These are phyloP conservation scores for Drosophila macrospina DNA, from an alignment of 2,888 invertebrate genomes.

Conservation along the genomic window DNA sequence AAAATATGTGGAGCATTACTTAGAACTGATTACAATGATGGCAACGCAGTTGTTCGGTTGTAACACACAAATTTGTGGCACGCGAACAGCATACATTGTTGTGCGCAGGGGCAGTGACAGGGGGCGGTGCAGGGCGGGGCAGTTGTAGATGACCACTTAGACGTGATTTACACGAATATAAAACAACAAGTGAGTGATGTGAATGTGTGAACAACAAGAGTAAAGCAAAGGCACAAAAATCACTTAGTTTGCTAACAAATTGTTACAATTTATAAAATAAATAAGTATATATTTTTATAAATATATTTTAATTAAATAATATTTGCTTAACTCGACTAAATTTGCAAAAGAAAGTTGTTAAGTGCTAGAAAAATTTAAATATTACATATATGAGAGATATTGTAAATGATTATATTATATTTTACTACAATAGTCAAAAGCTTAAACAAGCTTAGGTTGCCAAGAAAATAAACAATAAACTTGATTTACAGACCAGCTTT, in stretches of 20 bases:
- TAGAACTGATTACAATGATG: slow-evolving; percentile 35
- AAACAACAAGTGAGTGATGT: slow-evolving; percentile 51
- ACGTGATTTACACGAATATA: slow-evolving; percentile 59
- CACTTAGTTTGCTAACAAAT: neutral
- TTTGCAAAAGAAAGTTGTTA: no score
- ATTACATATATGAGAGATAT: no score
- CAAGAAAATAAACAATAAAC: no score
- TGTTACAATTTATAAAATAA: slow-evolving; percentile 1
- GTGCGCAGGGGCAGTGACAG: slow-evolving; percentile 8
- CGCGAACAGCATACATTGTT: slow-evolving; percentile 51
- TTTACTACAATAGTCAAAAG: no score
- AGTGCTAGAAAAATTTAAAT: no score
- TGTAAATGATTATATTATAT: no score
- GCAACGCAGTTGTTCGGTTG: slow-evolving; percentile 28
- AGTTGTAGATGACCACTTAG: slow-evolving; percentile 51
- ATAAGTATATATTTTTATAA: neutral
- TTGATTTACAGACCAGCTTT: no score
- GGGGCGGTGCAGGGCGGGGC: neutral
- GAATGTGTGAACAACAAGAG: slow-evolving; percentile 13
- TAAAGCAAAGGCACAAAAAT: slow-evolving; percentile 3
- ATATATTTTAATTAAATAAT: neutral
- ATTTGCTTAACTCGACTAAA: neutral
- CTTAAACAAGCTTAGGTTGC: no score
- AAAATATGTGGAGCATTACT: slow-evolving; percentile 36
- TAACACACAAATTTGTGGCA: slow-evolving; percentile 46